These are phyloP conservation scores for Thalassaphorura encarpata DNA, from an alignment of 1,140 invertebrate genomes.

Conservation along the genomic window DNA sequence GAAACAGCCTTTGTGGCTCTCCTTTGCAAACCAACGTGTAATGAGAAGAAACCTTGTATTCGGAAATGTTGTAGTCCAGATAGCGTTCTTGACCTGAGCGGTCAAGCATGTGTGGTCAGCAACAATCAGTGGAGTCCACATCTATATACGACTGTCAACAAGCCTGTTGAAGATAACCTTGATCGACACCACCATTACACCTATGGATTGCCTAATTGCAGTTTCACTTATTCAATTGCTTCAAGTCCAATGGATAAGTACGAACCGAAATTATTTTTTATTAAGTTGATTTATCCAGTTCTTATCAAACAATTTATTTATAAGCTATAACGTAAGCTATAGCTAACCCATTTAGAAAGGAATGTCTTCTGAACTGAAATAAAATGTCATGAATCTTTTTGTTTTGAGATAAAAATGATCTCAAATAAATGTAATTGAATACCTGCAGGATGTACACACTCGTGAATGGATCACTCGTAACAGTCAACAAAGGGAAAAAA, in stretches of 20 bases:
- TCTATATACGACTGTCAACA: slow-evolving; percentile 8
- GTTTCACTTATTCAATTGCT: slow-evolving; percentile 5
- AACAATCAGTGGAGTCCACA: slow-evolving; percentile 19
- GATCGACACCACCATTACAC: slow-evolving; percentile 11
- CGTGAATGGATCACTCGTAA: slow-evolving; percentile 23
- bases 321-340: too few species aligned
- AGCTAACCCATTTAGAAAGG: too few species aligned
- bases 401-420: slow-evolving; percentile 4
- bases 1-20: slow-evolving; percentile 25
- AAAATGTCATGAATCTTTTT: too few species aligned
- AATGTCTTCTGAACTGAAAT: too few species aligned
- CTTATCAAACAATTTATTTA: too few species aligned
- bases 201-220: slow-evolving; percentile 19
- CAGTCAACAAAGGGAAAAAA: slow-evolving; percentile 7
- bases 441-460: slow-evolving; percentile 24
- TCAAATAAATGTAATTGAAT: slow-evolving; percentile 9
- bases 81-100: slow-evolving; percentile 9
- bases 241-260: not conserved
- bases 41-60: slow-evolving; percentile 23
- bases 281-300: too few species aligned
- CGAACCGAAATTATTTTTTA: not conserved
- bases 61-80: slow-evolving; percentile 30
- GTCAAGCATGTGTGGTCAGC: slow-evolving; percentile 10
- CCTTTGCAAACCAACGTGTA: slow-evolving; percentile 22
- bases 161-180: not conserved